Conservation (phyloP, 2,113 vertebrate species). For the Cephalopholis sonnerati region DNA sequence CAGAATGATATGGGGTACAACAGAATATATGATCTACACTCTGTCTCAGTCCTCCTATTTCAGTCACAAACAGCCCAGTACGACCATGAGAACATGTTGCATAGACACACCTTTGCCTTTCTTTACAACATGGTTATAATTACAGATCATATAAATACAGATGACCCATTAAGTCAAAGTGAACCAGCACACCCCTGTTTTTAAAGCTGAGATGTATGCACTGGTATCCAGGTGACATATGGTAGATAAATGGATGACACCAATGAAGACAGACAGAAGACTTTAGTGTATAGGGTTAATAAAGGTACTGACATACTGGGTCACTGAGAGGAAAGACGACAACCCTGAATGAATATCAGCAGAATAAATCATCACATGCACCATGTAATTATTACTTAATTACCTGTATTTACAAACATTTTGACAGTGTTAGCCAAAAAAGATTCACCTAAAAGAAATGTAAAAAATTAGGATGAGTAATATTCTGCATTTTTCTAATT, state of each 20-base stretch:
- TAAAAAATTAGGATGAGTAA: too few species aligned
- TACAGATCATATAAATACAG: constrained; percentile 33
- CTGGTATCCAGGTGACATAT: constrained; percentile 7
- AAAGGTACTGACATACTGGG: constrained; percentile 25
- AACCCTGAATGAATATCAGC: constrained; percentile 7
- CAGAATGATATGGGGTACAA: constrained; percentile 23
- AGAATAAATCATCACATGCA: constrained; percentile 10
- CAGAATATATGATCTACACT: constrained; percentile 26
- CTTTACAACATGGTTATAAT: constrained; percentile 19
- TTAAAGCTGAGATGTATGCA: constrained; percentile 6
- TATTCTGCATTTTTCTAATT: too few species aligned
- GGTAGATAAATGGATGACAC: constrained; percentile 26
- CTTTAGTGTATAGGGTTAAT: constrained; percentile 38
- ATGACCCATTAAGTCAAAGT: constrained; percentile 1
- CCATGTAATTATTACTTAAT: background rate
- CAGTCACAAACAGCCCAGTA: background rate
- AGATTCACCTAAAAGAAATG: background rate
- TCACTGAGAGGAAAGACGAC: constrained; percentile 11
- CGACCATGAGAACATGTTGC: background rate
- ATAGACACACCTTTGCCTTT: constrained; percentile 4
- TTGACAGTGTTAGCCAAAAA: background rate
- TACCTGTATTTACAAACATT: background rate
- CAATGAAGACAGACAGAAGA: constrained; percentile 29
- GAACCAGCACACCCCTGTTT: background rate
- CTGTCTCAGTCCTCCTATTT: constrained; percentile 12